A percentile compares a stretch with the other conserved stretches of the same genome.
Conservation (phyloP, 1,140 invertebrate genomes). For the Hycleus cichorii region DNA sequence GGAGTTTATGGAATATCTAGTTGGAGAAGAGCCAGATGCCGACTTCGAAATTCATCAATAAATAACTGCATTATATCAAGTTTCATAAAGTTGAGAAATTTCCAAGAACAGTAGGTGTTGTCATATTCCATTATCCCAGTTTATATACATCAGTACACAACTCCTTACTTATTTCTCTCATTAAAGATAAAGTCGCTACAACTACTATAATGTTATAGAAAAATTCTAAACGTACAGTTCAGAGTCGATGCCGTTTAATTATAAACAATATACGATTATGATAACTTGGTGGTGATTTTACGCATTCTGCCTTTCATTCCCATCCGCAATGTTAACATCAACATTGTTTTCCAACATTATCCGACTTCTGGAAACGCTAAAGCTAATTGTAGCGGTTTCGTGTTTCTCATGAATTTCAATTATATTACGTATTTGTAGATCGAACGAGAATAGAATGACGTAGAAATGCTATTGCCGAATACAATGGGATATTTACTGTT, state of each 20-base stretch:
- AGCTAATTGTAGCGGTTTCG: conserved; percentile 8
- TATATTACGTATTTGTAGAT: background rate
- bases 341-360: background rate
- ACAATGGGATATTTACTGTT: too few relatives aligned
- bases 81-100: too few relatives aligned
- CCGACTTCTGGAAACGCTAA: background rate
- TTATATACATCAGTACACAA: too few relatives aligned
- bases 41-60: too few relatives aligned
- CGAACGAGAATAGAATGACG: background rate
- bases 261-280: background rate
- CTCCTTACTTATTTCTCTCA: too few relatives aligned
- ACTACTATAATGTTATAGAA: too few relatives aligned
- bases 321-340: background rate
- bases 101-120: too few relatives aligned
- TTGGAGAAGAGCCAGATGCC: too few relatives aligned
- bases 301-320: background rate
- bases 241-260: conserved; percentile 10
- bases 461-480: background rate
- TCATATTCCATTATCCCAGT: too few relatives aligned
- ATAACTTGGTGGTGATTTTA: background rate
- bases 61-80: too few relatives aligned
- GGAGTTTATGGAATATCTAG: too few relatives aligned
- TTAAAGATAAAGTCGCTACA: too few relatives aligned
- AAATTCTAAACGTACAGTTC: background rate
- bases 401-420: conserved; percentile 10